phyloP scores from a whole-genome alignment of 2,888 invertebrate genomes.

The Harpalus rufipes region DNA sequence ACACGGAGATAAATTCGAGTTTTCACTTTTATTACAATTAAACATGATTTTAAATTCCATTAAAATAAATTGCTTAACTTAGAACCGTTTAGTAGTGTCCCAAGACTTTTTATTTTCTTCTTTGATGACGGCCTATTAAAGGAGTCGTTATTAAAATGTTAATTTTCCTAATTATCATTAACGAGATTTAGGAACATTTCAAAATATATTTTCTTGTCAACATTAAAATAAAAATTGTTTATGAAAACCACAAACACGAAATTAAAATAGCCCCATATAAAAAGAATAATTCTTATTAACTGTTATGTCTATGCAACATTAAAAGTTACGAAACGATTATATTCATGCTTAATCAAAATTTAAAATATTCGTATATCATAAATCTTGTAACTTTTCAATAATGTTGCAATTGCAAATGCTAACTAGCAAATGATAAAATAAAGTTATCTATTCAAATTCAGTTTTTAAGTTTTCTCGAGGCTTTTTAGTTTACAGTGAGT shows the following conservation, averaged over 20 bases:
- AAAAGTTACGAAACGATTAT: neutral
- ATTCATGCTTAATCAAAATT: neutral
- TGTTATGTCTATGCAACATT: neutral
- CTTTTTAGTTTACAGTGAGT: too few species aligned
- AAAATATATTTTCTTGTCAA: neutral
- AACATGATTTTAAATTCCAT: slow-evolving; percentile 41
- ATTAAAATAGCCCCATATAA: neutral
- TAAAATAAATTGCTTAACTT: slow-evolving; percentile 46
- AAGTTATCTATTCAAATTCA: too few species aligned
- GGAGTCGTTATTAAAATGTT: slow-evolving; percentile 29
- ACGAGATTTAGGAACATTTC: slow-evolving; percentile 27
- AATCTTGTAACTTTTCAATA: too few species aligned
- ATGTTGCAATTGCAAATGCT: too few species aligned
- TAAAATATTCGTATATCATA: neutral
- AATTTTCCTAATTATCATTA: slow-evolving; percentile 14
- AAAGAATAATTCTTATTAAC: neutral
- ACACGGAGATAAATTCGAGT: slow-evolving; percentile 25
- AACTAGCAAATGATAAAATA: too few species aligned
- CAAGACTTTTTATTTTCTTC: slow-evolving; percentile 18
- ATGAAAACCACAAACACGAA: neutral
- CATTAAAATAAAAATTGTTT: neutral
- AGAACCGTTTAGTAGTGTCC: slow-evolving; percentile 8
- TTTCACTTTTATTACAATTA: slow-evolving; percentile 39
- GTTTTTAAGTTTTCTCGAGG: too few species aligned
- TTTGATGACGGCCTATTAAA: slow-evolving; percentile 21